These are phyloP conservation scores for Zaprionus camerounensis DNA, from an alignment of 1,140 invertebrate species.

Conservation along the genomic window DNA sequence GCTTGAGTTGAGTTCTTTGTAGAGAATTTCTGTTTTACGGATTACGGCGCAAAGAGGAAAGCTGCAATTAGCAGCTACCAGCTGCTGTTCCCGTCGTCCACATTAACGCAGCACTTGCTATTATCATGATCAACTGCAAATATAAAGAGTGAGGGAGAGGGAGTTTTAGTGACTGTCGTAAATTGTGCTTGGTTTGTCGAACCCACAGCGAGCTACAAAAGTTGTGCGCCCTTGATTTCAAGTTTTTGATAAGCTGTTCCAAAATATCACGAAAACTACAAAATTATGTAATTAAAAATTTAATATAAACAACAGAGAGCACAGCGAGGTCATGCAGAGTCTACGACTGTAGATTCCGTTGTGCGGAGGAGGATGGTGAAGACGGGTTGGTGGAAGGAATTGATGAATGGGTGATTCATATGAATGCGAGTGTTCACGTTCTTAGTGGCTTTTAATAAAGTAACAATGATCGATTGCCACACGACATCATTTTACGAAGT, in stretches of 20 bases:
- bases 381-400: neutral
- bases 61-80: constrained; percentile 31
- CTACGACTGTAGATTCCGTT: neutral
- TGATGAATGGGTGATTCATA: neutral
- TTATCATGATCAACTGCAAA: constrained; percentile 44
- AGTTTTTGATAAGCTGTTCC: constrained; percentile 64
- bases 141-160: neutral
- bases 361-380: neutral
- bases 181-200: constrained; percentile 20
- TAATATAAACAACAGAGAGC: too few relatives aligned
- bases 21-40: neutral
- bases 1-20: constrained; percentile 17
- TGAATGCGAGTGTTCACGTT: neutral
- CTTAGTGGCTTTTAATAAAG: neutral
- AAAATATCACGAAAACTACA: constrained; percentile 62
- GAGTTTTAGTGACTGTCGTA: neutral
- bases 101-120: constrained; percentile 26
- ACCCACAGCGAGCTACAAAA: constrained; percentile 41
- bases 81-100: constrained; percentile 22
- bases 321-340: constrained; percentile 38
- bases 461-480: neutral
- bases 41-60: neutral
- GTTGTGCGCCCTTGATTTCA: constrained; percentile 59
- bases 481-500: constrained; percentile 3
- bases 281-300: constrained; percentile 20